Percentiles rank a stretch among this genome's conserved stretches.
These are phyloP conservation scores for Perca schrenkii DNA, from an alignment of 2,113 vertebrate species.

Conservation along the genomic window DNA sequence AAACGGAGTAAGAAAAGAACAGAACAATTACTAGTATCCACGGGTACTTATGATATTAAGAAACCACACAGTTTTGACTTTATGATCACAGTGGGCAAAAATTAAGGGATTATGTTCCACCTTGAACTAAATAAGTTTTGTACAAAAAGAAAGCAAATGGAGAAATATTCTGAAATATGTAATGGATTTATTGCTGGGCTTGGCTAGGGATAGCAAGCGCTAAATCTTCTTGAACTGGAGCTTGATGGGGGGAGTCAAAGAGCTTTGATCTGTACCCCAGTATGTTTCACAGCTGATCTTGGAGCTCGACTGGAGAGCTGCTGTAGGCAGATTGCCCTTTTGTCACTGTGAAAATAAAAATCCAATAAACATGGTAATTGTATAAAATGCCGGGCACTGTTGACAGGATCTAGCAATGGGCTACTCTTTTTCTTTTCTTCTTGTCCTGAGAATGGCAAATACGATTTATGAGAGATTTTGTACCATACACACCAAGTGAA, in stretches of 20 bases:
- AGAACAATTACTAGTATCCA: neutral
- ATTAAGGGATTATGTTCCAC: neutral
- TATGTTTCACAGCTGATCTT: conserved; percentile 79
- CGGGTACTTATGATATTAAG: neutral
- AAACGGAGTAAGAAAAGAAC: neutral
- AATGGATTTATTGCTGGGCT: neutral
- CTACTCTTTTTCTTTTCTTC: conserved; percentile 58
- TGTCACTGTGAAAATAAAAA: conserved; percentile 86
- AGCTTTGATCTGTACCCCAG: conserved; percentile 74
- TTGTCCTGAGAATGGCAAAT: conserved; percentile 77
- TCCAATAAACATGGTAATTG: conserved; percentile 90
- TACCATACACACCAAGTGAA: conserved; percentile 50
- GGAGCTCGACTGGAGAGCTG: conserved; percentile 71
- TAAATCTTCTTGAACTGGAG: conserved; percentile 40
- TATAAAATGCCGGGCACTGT: conserved; percentile 80
- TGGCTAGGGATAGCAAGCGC: neutral
- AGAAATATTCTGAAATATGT: neutral
- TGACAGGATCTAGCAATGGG: conserved; percentile 69
- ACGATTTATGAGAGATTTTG: conserved; percentile 64
- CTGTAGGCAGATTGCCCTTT: conserved; percentile 85
- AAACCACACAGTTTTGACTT: neutral
- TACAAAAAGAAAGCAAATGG: neutral
- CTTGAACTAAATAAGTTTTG: neutral
- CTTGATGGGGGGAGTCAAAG: conserved; percentile 22
- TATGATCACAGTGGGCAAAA: neutral